Evolutionary conservation across 2,888 invertebrate species (phyloP).

Genomic region (Muschampia plurimacula): DNA sequence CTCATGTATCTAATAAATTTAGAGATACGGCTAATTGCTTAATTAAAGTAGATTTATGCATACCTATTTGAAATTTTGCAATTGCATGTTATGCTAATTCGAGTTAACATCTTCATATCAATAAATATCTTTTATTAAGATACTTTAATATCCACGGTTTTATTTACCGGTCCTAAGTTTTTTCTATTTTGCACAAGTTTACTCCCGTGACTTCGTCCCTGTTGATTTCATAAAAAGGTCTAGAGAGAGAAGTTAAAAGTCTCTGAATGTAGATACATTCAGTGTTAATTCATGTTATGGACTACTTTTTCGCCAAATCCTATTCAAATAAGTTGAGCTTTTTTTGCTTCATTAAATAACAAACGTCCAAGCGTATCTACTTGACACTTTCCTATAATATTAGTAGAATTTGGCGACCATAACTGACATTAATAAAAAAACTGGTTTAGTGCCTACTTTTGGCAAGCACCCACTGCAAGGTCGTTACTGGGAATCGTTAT

Average conservation of each 20-base stretch:
- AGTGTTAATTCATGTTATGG: too few species aligned
- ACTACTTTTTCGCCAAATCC: too few species aligned
- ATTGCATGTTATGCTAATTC: slow-evolving; percentile 2
- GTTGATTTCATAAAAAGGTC: too few species aligned
- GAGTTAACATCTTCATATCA: background rate
- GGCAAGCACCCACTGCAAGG: background rate
- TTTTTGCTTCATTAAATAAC: too few species aligned
- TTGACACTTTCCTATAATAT: too few species aligned
- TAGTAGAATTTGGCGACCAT: background rate
- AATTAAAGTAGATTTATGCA: slow-evolving; percentile 22
- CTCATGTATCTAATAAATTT: slow-evolving; percentile 12
- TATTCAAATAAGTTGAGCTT: too few species aligned
- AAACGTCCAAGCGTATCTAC: too few species aligned
- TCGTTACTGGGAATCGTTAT: slow-evolving; percentile 9
- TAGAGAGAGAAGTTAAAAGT: too few species aligned
- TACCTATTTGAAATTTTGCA: slow-evolving; percentile 3
- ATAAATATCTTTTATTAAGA: slow-evolving; percentile 5
- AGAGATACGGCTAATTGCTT: slow-evolving; percentile 10
- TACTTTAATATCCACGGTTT: background rate
- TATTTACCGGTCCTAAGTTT: background rate
- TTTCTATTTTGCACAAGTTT: background rate
- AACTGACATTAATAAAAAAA: background rate
- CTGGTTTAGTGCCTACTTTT: background rate
- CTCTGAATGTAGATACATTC: too few species aligned
- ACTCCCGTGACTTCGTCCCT: too few species aligned